Conservation (phyloP, 64 coral and sea anemone species). For the Montipora cactus region DNA sequence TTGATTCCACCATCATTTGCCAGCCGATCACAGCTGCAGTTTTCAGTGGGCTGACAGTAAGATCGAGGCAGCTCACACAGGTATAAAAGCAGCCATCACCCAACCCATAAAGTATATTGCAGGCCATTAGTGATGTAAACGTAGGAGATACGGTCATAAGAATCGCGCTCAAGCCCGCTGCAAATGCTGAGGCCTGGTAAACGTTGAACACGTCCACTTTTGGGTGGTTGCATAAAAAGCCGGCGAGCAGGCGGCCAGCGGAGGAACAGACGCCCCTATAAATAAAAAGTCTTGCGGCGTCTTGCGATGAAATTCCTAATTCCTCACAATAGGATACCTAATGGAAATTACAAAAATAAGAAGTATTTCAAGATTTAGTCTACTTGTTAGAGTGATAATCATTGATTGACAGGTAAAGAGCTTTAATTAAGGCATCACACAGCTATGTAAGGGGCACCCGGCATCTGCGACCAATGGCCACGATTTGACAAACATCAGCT, state of each 20-base stretch:
- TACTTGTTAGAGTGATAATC: no score
- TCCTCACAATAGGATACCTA: slow-evolving; percentile 65
- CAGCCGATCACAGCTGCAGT: neutral
- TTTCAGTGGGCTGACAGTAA: neutral
- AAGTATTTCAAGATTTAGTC: no score
- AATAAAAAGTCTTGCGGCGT: slow-evolving; percentile 40
- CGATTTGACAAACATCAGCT: no score
- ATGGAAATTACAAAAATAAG: no score
- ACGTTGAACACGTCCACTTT: slow-evolving; percentile 34
- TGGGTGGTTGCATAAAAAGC: slow-evolving; percentile 23
- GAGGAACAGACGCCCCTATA: slow-evolving; percentile 41
- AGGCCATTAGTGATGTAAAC: neutral
- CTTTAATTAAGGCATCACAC: no score
- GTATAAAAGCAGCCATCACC: slow-evolving; percentile 23
- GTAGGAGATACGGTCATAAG: slow-evolving; percentile 7
- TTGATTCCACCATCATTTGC: neutral
- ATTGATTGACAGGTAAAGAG: no score
- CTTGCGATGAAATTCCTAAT: slow-evolving; percentile 40
- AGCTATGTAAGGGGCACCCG: no score
- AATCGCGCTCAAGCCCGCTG: neutral
- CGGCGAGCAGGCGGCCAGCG: slow-evolving; percentile 31
- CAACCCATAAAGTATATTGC: slow-evolving; percentile 6
- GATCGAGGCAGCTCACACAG: neutral
- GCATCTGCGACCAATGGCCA: no score
- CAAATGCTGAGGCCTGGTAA: slow-evolving; percentile 14